Conservation (phyloP, 2,113 vertebrate species). For the Dryoscopus gambensis region DNA sequence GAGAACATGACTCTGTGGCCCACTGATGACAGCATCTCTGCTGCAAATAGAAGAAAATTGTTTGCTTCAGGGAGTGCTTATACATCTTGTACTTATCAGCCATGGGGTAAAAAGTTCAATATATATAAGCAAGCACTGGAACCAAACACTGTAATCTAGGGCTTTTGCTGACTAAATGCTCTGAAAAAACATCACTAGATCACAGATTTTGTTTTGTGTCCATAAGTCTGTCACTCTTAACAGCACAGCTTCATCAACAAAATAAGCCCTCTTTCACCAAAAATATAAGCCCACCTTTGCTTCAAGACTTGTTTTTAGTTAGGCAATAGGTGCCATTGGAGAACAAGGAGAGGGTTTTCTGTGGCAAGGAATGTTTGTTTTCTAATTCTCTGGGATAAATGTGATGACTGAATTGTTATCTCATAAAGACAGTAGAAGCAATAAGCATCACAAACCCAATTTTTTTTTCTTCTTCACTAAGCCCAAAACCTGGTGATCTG, state of each 20-base stretch:
- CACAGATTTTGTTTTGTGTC: background rate
- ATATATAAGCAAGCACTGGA: background rate
- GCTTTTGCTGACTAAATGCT: background rate
- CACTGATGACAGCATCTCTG: background rate
- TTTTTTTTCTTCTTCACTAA: background rate
- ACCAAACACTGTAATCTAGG: fast-evolving
- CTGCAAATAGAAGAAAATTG: background rate
- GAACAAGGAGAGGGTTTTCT: background rate
- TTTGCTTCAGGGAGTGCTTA: background rate
- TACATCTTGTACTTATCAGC: background rate
- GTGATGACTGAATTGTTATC: background rate
- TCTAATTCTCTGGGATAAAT: background rate
- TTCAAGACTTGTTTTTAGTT: background rate
- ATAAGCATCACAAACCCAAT: fast-evolving
- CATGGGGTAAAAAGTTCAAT: background rate
- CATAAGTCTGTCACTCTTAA: background rate
- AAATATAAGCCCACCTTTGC: background rate
- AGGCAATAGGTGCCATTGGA: background rate
- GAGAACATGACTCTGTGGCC: background rate
- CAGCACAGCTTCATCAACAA: background rate
- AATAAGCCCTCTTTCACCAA: background rate
- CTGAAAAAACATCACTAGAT: background rate
- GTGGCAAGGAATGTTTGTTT: background rate
- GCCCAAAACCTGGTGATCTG: background rate
- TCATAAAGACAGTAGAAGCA: background rate